These are phyloP conservation scores for Whitmania pigra DNA, from an alignment of 1,140 invertebrate species.

Conservation along the genomic window DNA sequence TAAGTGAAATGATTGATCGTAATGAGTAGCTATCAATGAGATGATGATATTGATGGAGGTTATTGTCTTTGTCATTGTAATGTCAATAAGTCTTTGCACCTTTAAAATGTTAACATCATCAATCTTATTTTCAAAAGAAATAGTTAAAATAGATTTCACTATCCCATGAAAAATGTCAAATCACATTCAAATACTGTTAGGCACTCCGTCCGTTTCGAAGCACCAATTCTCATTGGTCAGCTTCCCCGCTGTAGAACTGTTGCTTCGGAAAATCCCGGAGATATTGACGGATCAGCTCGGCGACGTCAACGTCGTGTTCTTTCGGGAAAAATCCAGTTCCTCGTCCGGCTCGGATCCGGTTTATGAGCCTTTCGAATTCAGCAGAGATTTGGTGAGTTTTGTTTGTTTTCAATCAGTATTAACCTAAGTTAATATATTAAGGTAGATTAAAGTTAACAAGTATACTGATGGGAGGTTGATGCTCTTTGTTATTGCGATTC, in stretches of 20 bases:
- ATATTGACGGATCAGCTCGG: slow-evolving; percentile 31
- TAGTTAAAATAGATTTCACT: no score
- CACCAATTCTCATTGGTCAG: slow-evolving; percentile 28
- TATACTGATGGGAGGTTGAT: neutral
- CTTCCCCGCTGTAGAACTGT: slow-evolving; percentile 35
- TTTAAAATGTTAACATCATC: neutral
- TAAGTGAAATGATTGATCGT: no score
- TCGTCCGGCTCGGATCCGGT: neutral
- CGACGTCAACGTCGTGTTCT: neutral
- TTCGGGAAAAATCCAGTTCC: slow-evolving; percentile 22
- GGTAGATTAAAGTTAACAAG: neutral
- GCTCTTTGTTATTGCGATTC: neutral
- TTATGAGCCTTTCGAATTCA: neutral
- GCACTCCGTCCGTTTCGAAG: slow-evolving; percentile 33
- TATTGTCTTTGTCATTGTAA: no score
- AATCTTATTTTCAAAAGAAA: neutral
- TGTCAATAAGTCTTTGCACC: no score
- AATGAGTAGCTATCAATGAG: no score
- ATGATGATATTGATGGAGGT: neutral
- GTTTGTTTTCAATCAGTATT: neutral
- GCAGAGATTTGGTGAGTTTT: neutral
- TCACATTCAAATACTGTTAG: slow-evolving; percentile 23
- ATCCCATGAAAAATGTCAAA: no score
- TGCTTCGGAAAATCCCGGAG: slow-evolving; percentile 48
- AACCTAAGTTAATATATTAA: no score